These are phyloP conservation scores for Orthosia gracilis DNA, from an alignment of 2,888 invertebrate species.

Conservation along the genomic window DNA sequence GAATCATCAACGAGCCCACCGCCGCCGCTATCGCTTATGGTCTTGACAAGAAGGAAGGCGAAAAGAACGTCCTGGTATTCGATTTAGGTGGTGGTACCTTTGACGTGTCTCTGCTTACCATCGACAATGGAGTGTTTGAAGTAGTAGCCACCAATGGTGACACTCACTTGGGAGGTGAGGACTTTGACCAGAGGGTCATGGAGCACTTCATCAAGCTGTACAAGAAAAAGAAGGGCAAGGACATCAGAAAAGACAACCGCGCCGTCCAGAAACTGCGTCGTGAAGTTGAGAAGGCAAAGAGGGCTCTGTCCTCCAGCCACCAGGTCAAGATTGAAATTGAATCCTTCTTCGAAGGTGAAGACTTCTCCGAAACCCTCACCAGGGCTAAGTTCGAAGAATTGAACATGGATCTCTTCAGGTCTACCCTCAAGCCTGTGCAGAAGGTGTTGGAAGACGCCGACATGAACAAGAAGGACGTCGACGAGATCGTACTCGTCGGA, in stretches of 20 bases:
- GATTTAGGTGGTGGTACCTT: slow-evolving; percentile 99
- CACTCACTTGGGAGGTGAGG: slow-evolving; percentile 99
- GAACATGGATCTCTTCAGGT: slow-evolving; percentile 98
- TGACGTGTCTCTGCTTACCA: slow-evolving; percentile 99
- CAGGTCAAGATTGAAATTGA: slow-evolving; percentile 99
- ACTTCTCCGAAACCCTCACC: slow-evolving; percentile 99
- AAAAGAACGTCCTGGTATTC: slow-evolving; percentile 99
- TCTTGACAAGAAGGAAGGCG: slow-evolving; percentile 98
- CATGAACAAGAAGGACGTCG: slow-evolving; percentile 99
- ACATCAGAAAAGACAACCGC: slow-evolving; percentile 98
- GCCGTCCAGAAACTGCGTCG: slow-evolving; percentile 99
- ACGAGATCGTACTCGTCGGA: slow-evolving; percentile 99
- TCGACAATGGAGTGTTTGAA: slow-evolving; percentile 99
- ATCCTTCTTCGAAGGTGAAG: slow-evolving; percentile 99
- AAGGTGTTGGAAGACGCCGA: slow-evolving; percentile 99
- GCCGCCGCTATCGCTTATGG: slow-evolving; percentile 99
- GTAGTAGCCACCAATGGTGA: slow-evolving; percentile 98
- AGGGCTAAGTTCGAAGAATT: slow-evolving; percentile 99
- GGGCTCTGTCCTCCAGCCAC: slow-evolving; percentile 98
- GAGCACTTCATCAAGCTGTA: slow-evolving; percentile 99
- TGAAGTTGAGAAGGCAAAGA: slow-evolving; percentile 99
- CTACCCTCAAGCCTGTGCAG: slow-evolving; percentile 98
- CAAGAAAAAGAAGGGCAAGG: slow-evolving; percentile 99
- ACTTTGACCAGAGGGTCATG: slow-evolving; percentile 99
- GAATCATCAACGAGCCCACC: slow-evolving; percentile 99